Base-by-base conservation (phyloP, 2,797 vertebrate genomes). In the Sebastes taczanowskii region DNA sequence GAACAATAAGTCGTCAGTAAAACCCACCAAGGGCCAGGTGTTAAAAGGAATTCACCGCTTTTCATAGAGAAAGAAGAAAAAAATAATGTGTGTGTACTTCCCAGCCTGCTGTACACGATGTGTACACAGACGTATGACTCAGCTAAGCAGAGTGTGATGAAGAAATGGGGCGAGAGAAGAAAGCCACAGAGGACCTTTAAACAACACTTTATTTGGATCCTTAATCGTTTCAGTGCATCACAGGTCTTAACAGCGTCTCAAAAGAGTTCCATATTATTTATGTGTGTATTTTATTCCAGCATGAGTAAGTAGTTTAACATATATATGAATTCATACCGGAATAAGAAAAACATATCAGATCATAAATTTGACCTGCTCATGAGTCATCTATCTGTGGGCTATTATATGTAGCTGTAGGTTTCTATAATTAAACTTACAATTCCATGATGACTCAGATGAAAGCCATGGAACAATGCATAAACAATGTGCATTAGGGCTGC, bases 181-280 rank as follows among this genome's bases (percentile, higher is more conserved):
- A 79, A 81, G 52, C 35, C 71, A 35, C 67, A 55, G 53, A 58
- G 53, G 71, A 55, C 32, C 59, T 75, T 30, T 55, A 55, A 66
- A 74, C 20, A 77, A 77, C 49, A 69, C 56, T 77, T 80, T 71
- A 63, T 75, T 65, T 65, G 70, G 66, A 67, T 71, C 30, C 16
- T 58, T 78, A 53, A 78, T 75, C 22, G 68, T 69, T 76, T 53
- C 16, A 25, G 20, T 38, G 63, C 20, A 52, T 55, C 27, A 11
- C 7, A 64, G 27, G 23, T 60, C 25, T 65, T n/a, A 56, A 30
- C 34, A 13, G 10, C 10, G 14, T 74, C 59, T 67, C 25, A 74
- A 14, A 16, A 62, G 11, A 22, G 11, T 5, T 13, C 13, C 25
- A 29, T 16, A 23, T 59, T 68, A 49, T 65, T 35, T 73, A 11